Base-by-base conservation (phyloP, 2,113 vertebrate genomes). In the Phasianus colchicus region DNA sequence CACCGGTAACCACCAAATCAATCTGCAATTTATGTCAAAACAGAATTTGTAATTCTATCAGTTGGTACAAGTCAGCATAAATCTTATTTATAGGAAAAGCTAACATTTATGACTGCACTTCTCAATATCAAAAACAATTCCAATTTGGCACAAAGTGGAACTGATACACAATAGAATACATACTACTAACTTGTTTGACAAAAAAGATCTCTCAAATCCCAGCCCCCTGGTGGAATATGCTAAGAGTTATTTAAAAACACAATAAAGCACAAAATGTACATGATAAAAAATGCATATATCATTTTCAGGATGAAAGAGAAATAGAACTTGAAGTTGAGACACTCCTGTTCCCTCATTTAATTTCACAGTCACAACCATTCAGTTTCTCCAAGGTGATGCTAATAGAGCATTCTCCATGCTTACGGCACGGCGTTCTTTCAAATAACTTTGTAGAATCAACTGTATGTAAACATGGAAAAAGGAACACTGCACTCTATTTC, bases 361-460 rank as follows among this genome's bases (percentile, higher is more conserved):
- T 66, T 76, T 76, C 78, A 86, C 55, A 61, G 27, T 13, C 1
- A 0, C 19, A 66, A 24, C 61, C 42, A 55, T 22, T 73, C 48
- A 3, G 17, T 65, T 95, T 72, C 63, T 82, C 70, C 79, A 85
- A 91, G 71, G 52, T 69, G 71, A 85, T n/a, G 30, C 55, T 58
- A 58, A 58, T 11, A 52, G 47, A 38, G 34, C 21, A 65, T 24
- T 29, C 17, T 40, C 3, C 2, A 57, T 3, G 19, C 32, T 79
- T 63, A 72, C 22, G 36, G 8, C 38, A 43, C 0, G 0, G 9
- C 0, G 61, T 27, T 27, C 45, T 45, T 85, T 63, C 48, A 65
- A 71, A 71, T 11, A 82, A 27, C 15, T 57, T 1, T 6, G 10
- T 30, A 70, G 10, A 45, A 67, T 15, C 52, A 58, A 58, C 42